Evolutionary conservation across 2,888 invertebrate genomes (phyloP).

Genomic region (Agonopterix subpropinquella): DNA sequence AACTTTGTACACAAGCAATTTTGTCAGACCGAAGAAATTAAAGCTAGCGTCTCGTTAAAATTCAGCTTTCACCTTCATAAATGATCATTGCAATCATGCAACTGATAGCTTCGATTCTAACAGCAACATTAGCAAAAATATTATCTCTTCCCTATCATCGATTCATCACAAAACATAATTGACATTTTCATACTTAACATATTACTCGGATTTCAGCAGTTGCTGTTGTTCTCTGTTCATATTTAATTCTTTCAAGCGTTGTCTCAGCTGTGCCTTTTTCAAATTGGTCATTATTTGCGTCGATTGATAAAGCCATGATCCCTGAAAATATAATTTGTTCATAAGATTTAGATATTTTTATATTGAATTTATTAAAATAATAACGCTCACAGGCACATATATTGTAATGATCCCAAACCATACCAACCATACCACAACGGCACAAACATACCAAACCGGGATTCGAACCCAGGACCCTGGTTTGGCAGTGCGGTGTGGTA

Average conservation of each 20-base stretch:
- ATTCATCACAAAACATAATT: constrained; percentile 11
- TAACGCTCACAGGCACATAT: no score
- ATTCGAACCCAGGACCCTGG: no score
- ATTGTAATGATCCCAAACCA: no score
- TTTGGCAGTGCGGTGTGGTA: no score
- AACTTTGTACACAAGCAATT: no score
- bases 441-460: no score
- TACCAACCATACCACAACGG: no score
- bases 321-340: constrained; percentile 68
- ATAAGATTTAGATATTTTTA: no score
- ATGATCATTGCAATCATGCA: not conserved
- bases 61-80: no score
- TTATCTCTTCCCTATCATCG: constrained; percentile 15
- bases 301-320: constrained; percentile 92
- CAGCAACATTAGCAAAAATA: constrained; percentile 19
- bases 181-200: constrained; percentile 7
- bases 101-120: not conserved
- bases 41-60: no score
- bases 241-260: constrained; percentile 77
- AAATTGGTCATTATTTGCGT: constrained; percentile 91
- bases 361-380: no score
- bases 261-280: constrained; percentile 86
- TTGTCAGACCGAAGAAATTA: no score
- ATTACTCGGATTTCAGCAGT: constrained; percentile 50
- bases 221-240: constrained; percentile 47